Base-by-base conservation (phyloP, 1,140 invertebrate species). In the Argopecten irradians region DNA sequence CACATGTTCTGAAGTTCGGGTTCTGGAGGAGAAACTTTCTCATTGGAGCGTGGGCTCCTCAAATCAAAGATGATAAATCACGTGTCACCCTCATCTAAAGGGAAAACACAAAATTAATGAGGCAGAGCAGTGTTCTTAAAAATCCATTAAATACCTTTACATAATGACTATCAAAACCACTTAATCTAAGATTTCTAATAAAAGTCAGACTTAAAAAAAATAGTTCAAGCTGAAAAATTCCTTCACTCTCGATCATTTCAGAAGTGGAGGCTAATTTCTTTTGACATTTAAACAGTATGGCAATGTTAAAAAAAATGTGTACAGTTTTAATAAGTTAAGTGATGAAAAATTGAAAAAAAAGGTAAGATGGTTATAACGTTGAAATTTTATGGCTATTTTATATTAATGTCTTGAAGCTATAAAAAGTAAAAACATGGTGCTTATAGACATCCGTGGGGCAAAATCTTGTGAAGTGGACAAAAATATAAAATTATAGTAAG, bases 81-180 rank as follows among this genome's bases (percentile, higher is more conserved):
- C n/a, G 3, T 71, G 55, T 71, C 55, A n/a, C 55, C 55, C 55
- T 71, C 55, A 71, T 71, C 55, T n/a, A 71, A 71, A 28, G 55
- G 28, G n/a, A 71, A n/a, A 71, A 71, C 55, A 71, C 55, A 71
- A 71, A 71, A 71, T 71, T 71, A 71, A 71, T 71, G 55, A 71
- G 7, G 55, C 55, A 71, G 55, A 71, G 55, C 55, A 71, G 55
- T 71, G 55, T 71, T 71, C 55, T 71, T 71, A 71, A 71, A 71
- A 71, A 71, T 71, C 55, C 55, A 71, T 71, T 71, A 71, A 71
- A 71, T 71, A 71, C 55, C 55, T 71, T 71, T 71, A 71, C 55
- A 71, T 71, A 71, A 71, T 71, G 55, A 71, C 55, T 71, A 71
- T 71, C 55, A 71, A 71, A 71, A 71, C 22, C 55, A 71, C 55